Evolutionary conservation across 1,140 invertebrate species (phyloP).

Genomic region (Whitmania pigra): DNA sequence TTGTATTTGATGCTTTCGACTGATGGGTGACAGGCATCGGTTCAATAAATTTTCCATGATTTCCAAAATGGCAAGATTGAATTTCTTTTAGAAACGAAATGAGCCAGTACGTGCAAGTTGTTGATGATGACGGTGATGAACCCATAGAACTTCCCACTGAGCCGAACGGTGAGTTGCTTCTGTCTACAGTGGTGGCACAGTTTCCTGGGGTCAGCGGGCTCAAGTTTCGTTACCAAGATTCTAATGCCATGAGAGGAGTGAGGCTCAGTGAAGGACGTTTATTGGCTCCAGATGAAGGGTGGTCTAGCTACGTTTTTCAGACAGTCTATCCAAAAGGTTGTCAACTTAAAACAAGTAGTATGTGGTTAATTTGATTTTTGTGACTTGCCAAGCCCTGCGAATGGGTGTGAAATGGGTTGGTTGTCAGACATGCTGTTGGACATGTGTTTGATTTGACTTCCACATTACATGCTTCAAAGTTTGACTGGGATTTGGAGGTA

Average conservation of each 20-base stretch:
- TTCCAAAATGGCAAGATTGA: no score
- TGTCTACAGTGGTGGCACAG: conserved; percentile 76
- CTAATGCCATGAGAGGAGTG: conserved; percentile 69
- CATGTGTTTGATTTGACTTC: no score
- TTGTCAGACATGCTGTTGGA: no score
- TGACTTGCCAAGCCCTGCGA: no score
- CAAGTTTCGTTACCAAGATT: conserved; percentile 77
- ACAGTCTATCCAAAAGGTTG: conserved; percentile 89
- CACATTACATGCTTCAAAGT: no score
- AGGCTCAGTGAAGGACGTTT: conserved; percentile 71
- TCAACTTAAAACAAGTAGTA: conserved; percentile 8
- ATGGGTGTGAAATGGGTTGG: no score
- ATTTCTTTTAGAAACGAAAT: conserved; percentile 11
- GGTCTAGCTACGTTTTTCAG: conserved; percentile 75
- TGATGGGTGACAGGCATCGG: no score
- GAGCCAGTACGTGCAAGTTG: conserved; percentile 37
- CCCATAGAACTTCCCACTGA: conserved; percentile 83
- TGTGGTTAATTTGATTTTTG: no score
- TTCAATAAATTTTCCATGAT: no score
- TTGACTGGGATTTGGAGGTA: no score
- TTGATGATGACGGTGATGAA: conserved; percentile 79
- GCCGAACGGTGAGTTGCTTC: conserved; percentile 68
- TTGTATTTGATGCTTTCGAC: no score
- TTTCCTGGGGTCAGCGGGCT: conserved; percentile 84
- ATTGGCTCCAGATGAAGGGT: conserved; percentile 67